Evolutionary conservation across 2,797 vertebrate species (phyloP).

Genomic region (Schizopygopsis malacanthus): DNA sequence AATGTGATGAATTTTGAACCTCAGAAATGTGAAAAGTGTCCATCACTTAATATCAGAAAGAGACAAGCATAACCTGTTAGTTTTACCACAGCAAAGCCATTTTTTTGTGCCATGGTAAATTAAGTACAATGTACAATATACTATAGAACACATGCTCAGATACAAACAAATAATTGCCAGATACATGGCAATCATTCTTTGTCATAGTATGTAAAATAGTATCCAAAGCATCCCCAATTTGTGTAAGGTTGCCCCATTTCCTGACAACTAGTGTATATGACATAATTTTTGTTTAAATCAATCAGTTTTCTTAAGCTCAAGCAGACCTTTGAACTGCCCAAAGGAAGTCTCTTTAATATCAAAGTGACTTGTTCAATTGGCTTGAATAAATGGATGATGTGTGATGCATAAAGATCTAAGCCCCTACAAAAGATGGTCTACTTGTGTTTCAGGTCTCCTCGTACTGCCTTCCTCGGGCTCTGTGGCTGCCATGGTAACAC

Average conservation of each 20-base stretch:
- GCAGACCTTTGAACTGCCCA: slow-evolving; percentile 28
- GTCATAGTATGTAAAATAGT: neutral
- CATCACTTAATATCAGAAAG: neutral
- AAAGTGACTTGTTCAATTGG: slow-evolving; percentile 39
- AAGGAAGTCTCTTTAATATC: slow-evolving; percentile 45
- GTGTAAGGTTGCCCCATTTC: neutral
- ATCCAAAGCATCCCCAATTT: neutral
- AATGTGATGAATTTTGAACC: neutral
- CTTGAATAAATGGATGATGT: slow-evolving; percentile 42
- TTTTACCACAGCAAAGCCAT: neutral
- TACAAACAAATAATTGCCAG: too few species aligned
- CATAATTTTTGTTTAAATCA: neutral
- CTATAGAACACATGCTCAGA: too few species aligned
- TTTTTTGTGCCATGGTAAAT: neutral
- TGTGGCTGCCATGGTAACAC: slow-evolving; percentile 63
- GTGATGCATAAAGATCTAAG: slow-evolving; percentile 52
- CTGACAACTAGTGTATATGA: neutral
- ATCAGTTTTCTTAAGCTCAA: slow-evolving; percentile 13
- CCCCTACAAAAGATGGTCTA: slow-evolving; percentile 58
- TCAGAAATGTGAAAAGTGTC: neutral
- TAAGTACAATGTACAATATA: neutral
- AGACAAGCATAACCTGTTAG: neutral
- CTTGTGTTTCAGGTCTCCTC: slow-evolving; percentile 61
- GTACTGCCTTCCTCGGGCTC: slow-evolving; percentile 51
- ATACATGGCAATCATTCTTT: neutral